A percentile compares a stretch with the other conserved stretches of the same genome.
Conservation (phyloP, 2,113 vertebrate genomes). For the Tragelaphus imberbis region DNA sequence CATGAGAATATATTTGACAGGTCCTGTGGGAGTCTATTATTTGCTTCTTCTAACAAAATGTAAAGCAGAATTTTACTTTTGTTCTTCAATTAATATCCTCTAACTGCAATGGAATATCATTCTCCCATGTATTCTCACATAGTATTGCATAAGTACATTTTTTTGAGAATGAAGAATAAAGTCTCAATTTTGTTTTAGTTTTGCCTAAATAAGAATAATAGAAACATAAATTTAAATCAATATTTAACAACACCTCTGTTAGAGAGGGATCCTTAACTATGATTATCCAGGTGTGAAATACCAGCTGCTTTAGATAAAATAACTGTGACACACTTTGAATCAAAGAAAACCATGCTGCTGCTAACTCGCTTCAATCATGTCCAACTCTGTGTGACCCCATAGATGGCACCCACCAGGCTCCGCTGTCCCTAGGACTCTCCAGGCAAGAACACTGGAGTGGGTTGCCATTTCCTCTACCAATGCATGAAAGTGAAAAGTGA, state of each 20-base stretch:
- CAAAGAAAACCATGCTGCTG: not conserved
- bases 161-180: not conserved
- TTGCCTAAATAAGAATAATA: not conserved
- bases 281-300: not conserved
- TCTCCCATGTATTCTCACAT: not conserved
- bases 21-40: not conserved
- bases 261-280: not conserved
- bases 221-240: not conserved
- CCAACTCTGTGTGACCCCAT: fast-evolving
- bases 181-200: not conserved
- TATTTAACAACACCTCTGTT: not conserved
- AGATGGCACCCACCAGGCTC: too few species aligned
- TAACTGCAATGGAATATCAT: not conserved
- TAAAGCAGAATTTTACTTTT: not conserved
- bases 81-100: not conserved
- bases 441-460: too few species aligned
- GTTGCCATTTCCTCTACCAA: too few species aligned
- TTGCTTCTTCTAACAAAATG: not conserved
- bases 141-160: not conserved
- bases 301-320: not conserved
- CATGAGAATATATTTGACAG: not conserved
- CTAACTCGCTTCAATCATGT: too few species aligned
- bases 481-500: too few species aligned
- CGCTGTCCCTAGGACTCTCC: too few species aligned
- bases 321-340: not conserved